Percentiles rank a stretch among this genome's conserved stretches.
phyloP scores from a whole-genome alignment of 2,113 vertebrate genomes.

The Hymenochirus boettgeri region DNA sequence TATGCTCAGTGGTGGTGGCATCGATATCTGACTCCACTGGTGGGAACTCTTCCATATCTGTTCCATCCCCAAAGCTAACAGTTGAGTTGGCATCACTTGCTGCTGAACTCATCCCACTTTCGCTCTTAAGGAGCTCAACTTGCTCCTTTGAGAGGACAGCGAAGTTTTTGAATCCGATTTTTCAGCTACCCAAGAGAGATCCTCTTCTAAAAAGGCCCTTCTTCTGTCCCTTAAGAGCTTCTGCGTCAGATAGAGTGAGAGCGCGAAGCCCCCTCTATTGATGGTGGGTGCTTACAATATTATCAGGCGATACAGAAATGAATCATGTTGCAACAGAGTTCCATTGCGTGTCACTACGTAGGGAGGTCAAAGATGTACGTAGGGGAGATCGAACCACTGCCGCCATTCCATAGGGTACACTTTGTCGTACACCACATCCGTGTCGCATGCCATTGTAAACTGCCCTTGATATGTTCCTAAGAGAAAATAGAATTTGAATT shows the following conservation, averaged over 20 bases:
- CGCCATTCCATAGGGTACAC: slow-evolving; percentile 95
- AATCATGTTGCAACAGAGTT: slow-evolving; percentile 82
- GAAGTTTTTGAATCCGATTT: slow-evolving; percentile 87
- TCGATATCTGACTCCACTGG: slow-evolving; percentile 92
- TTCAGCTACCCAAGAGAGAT: slow-evolving; percentile 84
- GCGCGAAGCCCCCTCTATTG: slow-evolving; percentile 90
- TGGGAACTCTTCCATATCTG: slow-evolving; percentile 79
- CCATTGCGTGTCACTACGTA: slow-evolving; percentile 97
- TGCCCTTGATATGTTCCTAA: slow-evolving; percentile 95
- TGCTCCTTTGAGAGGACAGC: slow-evolving; percentile 91
- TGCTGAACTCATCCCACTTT: slow-evolving; percentile 87
- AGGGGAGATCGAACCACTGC: slow-evolving; percentile 90
- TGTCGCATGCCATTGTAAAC: slow-evolving; percentile 96
- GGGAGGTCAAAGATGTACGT: slow-evolving; percentile 89
- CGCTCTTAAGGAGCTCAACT: slow-evolving; percentile 85
- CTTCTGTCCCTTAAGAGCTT: slow-evolving; percentile 74
- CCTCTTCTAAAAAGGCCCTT: slow-evolving; percentile 82
- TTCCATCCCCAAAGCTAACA: slow-evolving; percentile 85
- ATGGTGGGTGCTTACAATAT: slow-evolving; percentile 58
- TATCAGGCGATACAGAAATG: slow-evolving; percentile 65
- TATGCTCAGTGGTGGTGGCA: slow-evolving; percentile 95
- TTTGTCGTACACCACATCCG: slow-evolving; percentile 93
- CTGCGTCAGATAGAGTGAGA: slow-evolving; percentile 82
- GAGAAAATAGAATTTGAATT: slow-evolving; percentile 43
- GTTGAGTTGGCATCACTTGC: slow-evolving; percentile 94